Conservation (phyloP, 2,113 vertebrate genomes). For the Micromys minutus region DNA sequence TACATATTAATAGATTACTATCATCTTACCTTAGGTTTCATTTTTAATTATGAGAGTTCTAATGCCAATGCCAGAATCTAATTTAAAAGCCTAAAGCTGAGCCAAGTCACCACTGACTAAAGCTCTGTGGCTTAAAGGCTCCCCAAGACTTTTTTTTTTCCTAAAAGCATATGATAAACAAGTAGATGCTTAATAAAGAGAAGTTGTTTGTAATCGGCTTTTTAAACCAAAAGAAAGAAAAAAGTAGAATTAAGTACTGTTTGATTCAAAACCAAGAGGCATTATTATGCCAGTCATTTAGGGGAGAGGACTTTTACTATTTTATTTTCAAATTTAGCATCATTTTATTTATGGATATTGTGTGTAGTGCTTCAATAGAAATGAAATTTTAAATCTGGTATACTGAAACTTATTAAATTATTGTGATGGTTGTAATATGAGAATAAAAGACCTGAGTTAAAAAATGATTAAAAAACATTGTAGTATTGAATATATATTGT, state of each 20-base stretch:
- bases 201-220: background rate
- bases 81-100: slow-evolving; percentile 54
- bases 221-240: background rate
- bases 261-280: background rate
- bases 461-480: background rate
- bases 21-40: slow-evolving; percentile 60
- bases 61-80: slow-evolving; percentile 39
- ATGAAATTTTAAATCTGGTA: background rate
- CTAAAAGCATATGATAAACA: slow-evolving; percentile 40
- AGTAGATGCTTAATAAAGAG: slow-evolving; percentile 37
- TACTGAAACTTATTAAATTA: background rate
- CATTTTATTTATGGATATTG: background rate
- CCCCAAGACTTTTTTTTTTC: background rate
- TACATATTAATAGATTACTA: slow-evolving; percentile 66
- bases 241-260: background rate
- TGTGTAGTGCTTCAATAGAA: background rate
- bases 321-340: background rate
- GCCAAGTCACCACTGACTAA: slow-evolving; percentile 25
- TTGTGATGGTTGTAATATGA: background rate
- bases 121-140: background rate
- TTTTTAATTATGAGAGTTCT: slow-evolving; percentile 62
- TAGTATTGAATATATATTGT: background rate
- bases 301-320: background rate
- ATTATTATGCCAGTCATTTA: background rate
- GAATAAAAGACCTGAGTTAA: background rate